Evolutionary conservation across 35 echinoderm and acorn worm species (phyloP), one percentile per base, ranked within the genome.

Genomic region (Acanthaster planci): DNA sequence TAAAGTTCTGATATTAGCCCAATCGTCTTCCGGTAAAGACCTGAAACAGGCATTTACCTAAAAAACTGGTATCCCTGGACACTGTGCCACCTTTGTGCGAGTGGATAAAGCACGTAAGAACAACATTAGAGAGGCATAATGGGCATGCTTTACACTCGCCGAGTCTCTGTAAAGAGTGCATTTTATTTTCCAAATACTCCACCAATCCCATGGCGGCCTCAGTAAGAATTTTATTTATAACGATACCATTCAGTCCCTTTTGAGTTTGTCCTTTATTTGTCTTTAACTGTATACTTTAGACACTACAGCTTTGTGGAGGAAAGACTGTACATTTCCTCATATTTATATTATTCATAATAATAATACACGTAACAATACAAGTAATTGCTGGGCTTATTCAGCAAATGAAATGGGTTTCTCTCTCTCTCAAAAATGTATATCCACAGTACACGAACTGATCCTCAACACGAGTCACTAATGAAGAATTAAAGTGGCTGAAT

Each of bases 361-460:
- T 72, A 72, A 72, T 72, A 72, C 64, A 72, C 64, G 8, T 72
- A 72, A 72, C 64, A 72, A 72, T 35, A 72, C 64, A 72, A 29
- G 18, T 72, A 30, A 1, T 72, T 30, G 64, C 64, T 72, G 64
- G 42, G 42, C 23, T 31, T 21, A 72, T n/a, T 31, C 64, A 72
- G 64, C 64, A 72, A 72, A 72, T 72, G 64, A 72, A 72, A 72
- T 72, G 14, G 27, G 30, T 72, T 27, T 27, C 22, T 26, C 22
- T 34, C 2, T 14, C 14, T 31, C 14, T n/a, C 16, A 67, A 72
- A 68, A 35, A 72, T 10, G 15, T 31, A 72, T 72, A 72, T 26
- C 64, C 64, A 72, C 26, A 72, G 64, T 72, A 72, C 64, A 72
- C 8, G 64, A 27, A 31, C 22, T 26, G 22, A 47, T 47, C 42